Evolutionary conservation across 2,888 invertebrate species (phyloP).

Genomic region (Andrena marginata): DNA sequence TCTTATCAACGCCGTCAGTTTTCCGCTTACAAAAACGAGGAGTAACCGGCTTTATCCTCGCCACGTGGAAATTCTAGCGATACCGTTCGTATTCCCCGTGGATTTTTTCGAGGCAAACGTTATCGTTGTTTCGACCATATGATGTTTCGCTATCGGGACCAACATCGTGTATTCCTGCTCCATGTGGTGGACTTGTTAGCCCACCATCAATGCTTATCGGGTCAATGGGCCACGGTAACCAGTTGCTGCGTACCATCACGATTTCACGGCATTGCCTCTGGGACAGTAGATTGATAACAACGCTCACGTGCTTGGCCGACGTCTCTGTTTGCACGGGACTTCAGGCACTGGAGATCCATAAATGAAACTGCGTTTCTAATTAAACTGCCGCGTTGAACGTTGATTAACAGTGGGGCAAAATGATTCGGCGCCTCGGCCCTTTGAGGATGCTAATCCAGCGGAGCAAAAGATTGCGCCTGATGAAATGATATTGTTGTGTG

Average conservation of each 20-base stretch:
- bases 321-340: conserved; percentile 2
- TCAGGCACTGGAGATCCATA: no score
- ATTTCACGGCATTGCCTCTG: conserved; percentile 4
- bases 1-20: neutral
- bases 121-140: neutral
- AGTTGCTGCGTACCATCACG: neutral
- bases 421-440: conserved; percentile 5
- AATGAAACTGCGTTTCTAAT: conserved; percentile 7
- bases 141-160: neutral
- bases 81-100: neutral
- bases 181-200: neutral
- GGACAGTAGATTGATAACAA: conserved; percentile 21
- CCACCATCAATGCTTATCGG: conserved; percentile 9
- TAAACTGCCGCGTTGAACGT: neutral
- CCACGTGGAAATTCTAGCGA: neutral
- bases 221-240: conserved; percentile 20
- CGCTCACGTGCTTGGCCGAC: neutral
- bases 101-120: neutral
- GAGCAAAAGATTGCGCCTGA: neutral
- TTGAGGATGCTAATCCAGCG: neutral
- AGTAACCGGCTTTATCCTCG: neutral
- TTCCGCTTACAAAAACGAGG: neutral
- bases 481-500: neutral
- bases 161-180: neutral
- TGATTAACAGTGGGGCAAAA: conserved; percentile 31